Conservation (phyloP, 2,888 invertebrate genomes). For the Drosophila hawaiiensis region DNA sequence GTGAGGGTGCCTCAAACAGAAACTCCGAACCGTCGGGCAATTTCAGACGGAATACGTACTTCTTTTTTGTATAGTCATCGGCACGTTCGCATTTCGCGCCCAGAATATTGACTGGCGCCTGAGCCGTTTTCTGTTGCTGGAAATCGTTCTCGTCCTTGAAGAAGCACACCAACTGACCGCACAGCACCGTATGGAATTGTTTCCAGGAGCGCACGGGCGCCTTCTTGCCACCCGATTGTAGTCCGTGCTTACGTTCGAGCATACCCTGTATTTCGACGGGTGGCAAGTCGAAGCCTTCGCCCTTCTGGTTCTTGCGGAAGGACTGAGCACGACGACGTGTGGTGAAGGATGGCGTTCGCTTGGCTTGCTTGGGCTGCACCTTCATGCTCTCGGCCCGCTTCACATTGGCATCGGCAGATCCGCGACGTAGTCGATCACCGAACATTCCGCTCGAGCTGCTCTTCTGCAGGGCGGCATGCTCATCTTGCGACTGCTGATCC, state of each 20-base stretch:
- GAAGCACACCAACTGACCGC: slow-evolving; percentile 98
- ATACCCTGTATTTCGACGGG: slow-evolving; percentile 96
- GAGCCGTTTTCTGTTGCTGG: slow-evolving; percentile 93
- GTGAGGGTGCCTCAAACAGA: slow-evolving; percentile 92
- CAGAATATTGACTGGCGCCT: slow-evolving; percentile 92
- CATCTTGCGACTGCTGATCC: slow-evolving; percentile 59
- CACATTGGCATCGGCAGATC: slow-evolving; percentile 87
- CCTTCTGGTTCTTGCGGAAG: slow-evolving; percentile 90
- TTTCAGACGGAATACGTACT: slow-evolving; percentile 95
- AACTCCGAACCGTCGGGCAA: slow-evolving; percentile 97
- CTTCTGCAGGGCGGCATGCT: slow-evolving; percentile 80
- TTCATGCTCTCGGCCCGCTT: slow-evolving; percentile 97
- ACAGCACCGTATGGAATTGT: slow-evolving; percentile 96
- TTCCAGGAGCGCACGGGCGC: slow-evolving; percentile 99
- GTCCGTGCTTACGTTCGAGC: slow-evolving; percentile 97
- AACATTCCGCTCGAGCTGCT: slow-evolving; percentile 81
- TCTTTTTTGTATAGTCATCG: slow-evolving; percentile 97
- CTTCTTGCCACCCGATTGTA: slow-evolving; percentile 96
- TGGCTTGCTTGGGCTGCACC: slow-evolving; percentile 92
- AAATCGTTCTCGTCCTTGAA: slow-evolving; percentile 98
- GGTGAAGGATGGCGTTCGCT: slow-evolving; percentile 97
- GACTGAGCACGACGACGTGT: slow-evolving; percentile 95
- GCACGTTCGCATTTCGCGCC: slow-evolving; percentile 94
- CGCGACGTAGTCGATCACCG: slow-evolving; percentile 88
- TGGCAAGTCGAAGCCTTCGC: slow-evolving; percentile 88